A percentile compares a stretch with the other conserved stretches of the same genome.
Evolutionary conservation across 2,113 vertebrate genomes (phyloP).

Genomic region (Accipiter virgatus): DNA sequence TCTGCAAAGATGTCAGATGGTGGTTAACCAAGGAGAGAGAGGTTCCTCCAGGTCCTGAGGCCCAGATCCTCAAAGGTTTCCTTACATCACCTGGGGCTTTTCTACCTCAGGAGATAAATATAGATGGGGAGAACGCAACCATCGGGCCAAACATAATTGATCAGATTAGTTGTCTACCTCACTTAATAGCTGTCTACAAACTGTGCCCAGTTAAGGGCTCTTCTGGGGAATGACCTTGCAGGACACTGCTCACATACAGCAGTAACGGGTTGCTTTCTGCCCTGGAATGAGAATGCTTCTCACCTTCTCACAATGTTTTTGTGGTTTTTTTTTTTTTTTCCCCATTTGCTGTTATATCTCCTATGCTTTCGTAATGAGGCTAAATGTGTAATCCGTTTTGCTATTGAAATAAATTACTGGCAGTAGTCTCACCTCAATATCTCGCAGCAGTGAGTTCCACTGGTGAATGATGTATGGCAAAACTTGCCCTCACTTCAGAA

Average conservation of each 20-base stretch:
- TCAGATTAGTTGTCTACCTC: neutral
- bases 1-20: neutral
- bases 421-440: neutral
- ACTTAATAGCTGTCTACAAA: neutral
- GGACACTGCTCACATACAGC: accelerated
- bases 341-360: neutral
- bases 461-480: accelerated
- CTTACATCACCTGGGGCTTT: neutral
- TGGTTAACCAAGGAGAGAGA: neutral
- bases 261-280: neutral
- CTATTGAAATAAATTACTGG: neutral
- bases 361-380: neutral
- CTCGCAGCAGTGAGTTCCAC: neutral
- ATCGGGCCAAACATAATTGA: neutral
- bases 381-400: neutral
- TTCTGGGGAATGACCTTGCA: neutral
- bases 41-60: neutral
- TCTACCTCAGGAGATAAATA: neutral
- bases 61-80: neutral
- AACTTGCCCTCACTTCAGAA: neutral
- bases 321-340: too few species aligned
- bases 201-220: neutral
- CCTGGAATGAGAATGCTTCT: neutral
- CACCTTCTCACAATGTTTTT: too few species aligned
- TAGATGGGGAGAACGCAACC: accelerated